Percentiles rank a stretch among this genome's conserved stretches.
Conservation (phyloP, 2,113 vertebrate genomes). For the Butastur rufipennis region DNA sequence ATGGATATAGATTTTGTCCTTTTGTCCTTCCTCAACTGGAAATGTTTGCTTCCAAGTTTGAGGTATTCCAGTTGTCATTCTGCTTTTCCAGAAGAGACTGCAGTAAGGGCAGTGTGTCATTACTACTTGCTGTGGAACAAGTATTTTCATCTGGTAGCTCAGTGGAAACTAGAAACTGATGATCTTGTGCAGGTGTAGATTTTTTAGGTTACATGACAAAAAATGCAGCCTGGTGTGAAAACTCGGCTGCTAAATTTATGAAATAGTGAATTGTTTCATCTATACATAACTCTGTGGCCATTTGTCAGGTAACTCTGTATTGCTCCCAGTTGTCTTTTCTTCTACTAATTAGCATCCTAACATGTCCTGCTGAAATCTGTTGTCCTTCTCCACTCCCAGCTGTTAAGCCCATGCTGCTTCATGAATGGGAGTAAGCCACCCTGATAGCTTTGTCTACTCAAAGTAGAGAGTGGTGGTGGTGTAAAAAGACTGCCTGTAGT, state of each 20-base stretch:
- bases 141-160: conserved; percentile 17
- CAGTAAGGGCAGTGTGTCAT: not conserved
- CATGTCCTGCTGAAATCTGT: not conserved
- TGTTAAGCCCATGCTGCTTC: not conserved
- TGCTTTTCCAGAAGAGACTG: not conserved
- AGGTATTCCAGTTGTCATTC: not conserved
- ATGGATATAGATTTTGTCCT: not conserved
- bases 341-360: not conserved
- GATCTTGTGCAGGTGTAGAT: not conserved
- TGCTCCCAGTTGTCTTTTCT: not conserved
- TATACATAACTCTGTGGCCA: accelerated
- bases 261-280: not conserved
- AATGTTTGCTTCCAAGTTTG: not conserved
- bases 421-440: not conserved
- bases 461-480: not conserved
- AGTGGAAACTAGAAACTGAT: not conserved
- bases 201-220: not conserved
- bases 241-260: not conserved
- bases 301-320: not conserved
- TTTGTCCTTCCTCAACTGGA: not conserved
- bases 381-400: not conserved
- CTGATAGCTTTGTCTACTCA: not conserved
- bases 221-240: conserved; percentile 11
- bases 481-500: not conserved
- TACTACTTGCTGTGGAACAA: not conserved